Conservation (phyloP, 2,797 vertebrate genomes). For the Halcyon badia region DNA sequence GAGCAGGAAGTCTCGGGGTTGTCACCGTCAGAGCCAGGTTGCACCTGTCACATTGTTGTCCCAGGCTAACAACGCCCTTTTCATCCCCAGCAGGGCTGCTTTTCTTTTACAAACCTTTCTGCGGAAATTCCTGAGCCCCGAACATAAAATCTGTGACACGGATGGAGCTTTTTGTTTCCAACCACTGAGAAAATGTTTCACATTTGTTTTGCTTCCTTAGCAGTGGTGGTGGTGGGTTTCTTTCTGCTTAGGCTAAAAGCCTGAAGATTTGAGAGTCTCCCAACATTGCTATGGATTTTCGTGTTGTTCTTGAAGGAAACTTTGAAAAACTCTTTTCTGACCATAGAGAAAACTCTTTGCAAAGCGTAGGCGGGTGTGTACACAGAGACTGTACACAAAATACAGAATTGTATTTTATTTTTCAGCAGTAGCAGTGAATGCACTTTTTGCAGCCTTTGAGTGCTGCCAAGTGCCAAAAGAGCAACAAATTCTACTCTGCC, state of each 20-base stretch:
- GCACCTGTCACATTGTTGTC: background rate
- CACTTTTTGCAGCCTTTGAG: background rate
- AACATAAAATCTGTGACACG: background rate
- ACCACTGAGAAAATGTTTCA: background rate
- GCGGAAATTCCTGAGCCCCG: background rate
- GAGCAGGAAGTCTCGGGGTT: background rate
- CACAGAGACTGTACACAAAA: background rate
- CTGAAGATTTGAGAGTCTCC: background rate
- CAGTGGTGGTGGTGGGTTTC: background rate
- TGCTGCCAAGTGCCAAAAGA: background rate
- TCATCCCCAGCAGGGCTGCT: background rate
- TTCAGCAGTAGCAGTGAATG: background rate
- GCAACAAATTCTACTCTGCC: background rate
- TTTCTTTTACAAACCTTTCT: background rate
- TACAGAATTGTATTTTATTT: background rate
- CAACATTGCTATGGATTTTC: background rate
- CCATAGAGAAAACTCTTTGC: background rate
- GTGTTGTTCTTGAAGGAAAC: background rate
- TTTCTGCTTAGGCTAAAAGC: background rate
- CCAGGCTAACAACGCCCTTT: background rate
- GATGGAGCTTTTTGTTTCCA: background rate
- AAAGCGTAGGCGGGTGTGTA: background rate
- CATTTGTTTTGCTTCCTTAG: background rate
- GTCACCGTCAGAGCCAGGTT: background rate
- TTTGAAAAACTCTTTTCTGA: background rate